Base-by-base conservation (phyloP, 2,113 vertebrate genomes). In the Pagrus major region DNA sequence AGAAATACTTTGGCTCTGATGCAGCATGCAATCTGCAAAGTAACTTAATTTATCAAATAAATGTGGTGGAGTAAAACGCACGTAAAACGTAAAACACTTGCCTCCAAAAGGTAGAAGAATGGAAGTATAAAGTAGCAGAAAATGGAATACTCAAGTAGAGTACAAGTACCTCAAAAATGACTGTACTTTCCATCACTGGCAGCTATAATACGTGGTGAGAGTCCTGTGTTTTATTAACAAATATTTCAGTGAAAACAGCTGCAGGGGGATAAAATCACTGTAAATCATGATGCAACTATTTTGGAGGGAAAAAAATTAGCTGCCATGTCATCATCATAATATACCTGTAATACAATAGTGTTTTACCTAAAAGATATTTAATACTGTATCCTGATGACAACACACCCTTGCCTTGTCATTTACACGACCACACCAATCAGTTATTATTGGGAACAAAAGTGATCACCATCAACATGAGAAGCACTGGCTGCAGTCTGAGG, bases 371-470 rank as follows among this genome's bases (percentile, higher is more conserved):
- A 42, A 58, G 5, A n/a, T 69, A 60, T 78, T 64, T 58, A 64
- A 68, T 63, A 61, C 52, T 54, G 74, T 71, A 66, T 64, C 41
- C 29, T 85, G 64, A 70, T 74, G 54, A 87, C 74, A 49, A 67
- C 41, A 59, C 8, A 39, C 2, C 25, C 9, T 12, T 33, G 18
- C 37, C 23, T n/a, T 18, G 16, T 3, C 23, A 16, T 37, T 47
- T 47, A 76, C 55, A 25, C 37, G 33, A 47, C 27, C 33, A 54
- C 55, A 41, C 15, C 33, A 59, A 49, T 78, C 54, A 56, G 42
- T 42, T 76, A 21, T 86, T 39, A 63, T 35, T 51, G 42, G 23
- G 9, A 71, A 70, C 71, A 78, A 84, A 84, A 21, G 58, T 52
- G 66, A 20, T 46, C 10, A n/a, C 23, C 8, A 31, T 75, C 71